Conservation (phyloP, 2,797 vertebrate genomes). For the Luscinia megarhynchos region DNA sequence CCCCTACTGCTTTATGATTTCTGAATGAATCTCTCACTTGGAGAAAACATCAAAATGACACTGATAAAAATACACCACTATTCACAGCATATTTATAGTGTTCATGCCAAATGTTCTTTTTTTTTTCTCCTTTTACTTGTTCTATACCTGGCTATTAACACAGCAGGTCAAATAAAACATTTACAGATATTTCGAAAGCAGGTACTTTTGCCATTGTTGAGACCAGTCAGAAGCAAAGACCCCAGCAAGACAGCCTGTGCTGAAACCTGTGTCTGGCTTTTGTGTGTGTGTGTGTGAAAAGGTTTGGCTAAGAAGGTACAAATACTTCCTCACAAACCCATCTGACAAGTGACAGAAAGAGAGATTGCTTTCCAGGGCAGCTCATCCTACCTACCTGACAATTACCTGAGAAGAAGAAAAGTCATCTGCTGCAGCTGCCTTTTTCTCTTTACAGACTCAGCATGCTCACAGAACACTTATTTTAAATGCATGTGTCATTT, state of each 20-base stretch:
- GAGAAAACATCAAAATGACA: not conserved
- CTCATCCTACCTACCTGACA: not conserved
- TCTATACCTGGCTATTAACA: not conserved
- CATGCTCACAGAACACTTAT: not conserved
- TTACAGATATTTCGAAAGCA: not conserved
- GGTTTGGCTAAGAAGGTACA: not conserved
- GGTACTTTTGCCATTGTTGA: not conserved
- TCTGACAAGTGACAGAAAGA: not conserved
- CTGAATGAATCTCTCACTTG: not conserved
- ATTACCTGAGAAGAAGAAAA: not conserved
- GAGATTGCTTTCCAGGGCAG: not conserved
- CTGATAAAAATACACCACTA: not conserved
- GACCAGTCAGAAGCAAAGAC: not conserved
- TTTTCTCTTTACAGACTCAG: not conserved
- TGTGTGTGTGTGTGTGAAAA: not conserved
- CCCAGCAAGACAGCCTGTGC: not conserved
- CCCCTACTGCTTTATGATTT: not conserved
- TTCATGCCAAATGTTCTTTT: not conserved
- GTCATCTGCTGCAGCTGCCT: not conserved
- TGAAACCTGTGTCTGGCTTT: not conserved
- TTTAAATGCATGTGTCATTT: not conserved
- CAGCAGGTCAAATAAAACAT: not conserved
- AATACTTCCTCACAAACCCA: not conserved
- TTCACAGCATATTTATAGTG: not conserved
- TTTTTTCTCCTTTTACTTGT: not conserved